Evolutionary conservation across 2,113 vertebrate species (phyloP).

Genomic region (Nansenia antarctica): DNA sequence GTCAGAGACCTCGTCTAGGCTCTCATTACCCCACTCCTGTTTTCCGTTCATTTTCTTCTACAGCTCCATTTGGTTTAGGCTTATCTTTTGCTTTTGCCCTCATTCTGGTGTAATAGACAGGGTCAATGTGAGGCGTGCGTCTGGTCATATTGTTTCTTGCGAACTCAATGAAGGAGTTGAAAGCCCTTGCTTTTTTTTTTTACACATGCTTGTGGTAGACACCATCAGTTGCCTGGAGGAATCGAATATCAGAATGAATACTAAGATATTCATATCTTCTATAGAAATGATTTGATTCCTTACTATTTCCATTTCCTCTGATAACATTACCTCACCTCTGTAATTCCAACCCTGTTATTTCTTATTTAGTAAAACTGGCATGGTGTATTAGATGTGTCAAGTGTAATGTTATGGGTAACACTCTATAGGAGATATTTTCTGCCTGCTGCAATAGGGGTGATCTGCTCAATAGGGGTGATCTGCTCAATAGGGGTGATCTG

Average conservation of each 20-base stretch:
- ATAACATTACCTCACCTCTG: constrained; percentile 57
- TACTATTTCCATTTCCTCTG: constrained; percentile 58
- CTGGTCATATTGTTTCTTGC: constrained; percentile 68
- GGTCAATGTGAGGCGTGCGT: constrained; percentile 62
- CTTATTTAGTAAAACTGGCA: constrained; percentile 60
- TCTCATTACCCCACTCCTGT: constrained; percentile 99
- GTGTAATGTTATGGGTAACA: constrained; percentile 74
- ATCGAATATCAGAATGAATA: constrained; percentile 44
- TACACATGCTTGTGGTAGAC: constrained; percentile 41
- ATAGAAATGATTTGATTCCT: constrained; percentile 54
- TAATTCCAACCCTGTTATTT: constrained; percentile 69
- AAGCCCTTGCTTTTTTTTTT: constrained; percentile 43
- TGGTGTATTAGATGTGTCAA: constrained; percentile 70
- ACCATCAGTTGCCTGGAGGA: constrained; percentile 46
- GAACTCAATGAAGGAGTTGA: constrained; percentile 55
- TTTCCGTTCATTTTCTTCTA: constrained; percentile 99
- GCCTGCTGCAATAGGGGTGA: no score
- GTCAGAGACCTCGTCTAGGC: constrained; percentile 89
- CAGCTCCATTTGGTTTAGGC: constrained; percentile 99
- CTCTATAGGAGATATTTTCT: no score
- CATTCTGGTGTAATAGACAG: constrained; percentile 71
- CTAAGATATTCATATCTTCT: constrained; percentile 15
- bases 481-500: no score
- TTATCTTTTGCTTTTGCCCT: constrained; percentile 99
- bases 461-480: no score